Conservation (phyloP, 2,888 invertebrate species). For the Napeogenes inachia region DNA sequence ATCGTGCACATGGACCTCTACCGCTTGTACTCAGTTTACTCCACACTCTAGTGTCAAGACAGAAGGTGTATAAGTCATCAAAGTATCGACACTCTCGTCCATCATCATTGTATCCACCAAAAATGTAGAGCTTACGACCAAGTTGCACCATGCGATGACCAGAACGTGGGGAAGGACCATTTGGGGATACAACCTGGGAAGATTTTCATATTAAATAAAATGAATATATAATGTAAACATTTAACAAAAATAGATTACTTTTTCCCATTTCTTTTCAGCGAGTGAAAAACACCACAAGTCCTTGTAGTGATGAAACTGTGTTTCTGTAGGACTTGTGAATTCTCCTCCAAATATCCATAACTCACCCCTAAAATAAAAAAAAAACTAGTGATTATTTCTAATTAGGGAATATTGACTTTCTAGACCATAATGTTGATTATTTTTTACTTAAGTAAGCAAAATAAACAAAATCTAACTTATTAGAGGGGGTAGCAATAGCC, state of each 20-base stretch:
- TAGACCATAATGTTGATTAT: not conserved
- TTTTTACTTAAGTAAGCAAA: slow-evolving; percentile 34
- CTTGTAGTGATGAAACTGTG: slow-evolving; percentile 94
- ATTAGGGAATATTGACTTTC: not conserved
- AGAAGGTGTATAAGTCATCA: slow-evolving; percentile 90
- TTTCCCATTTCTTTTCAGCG: slow-evolving; percentile 88
- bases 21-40: slow-evolving; percentile 81
- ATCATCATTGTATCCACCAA: slow-evolving; percentile 96
- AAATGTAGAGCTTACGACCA: slow-evolving; percentile 88
- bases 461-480: slow-evolving; percentile 60
- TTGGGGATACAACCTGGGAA: slow-evolving; percentile 53
- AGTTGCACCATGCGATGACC: slow-evolving; percentile 92
- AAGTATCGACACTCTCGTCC: slow-evolving; percentile 90
- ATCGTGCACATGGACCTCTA: slow-evolving; percentile 84
- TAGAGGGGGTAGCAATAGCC: slow-evolving; percentile 84
- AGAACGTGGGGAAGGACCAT: slow-evolving; percentile 85
- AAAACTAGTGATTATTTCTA: not conserved
- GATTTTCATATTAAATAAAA: not conserved
- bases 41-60: slow-evolving; percentile 89
- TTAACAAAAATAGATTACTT: slow-evolving; percentile 63
- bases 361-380: slow-evolving; percentile 55
- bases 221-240: not conserved
- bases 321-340: slow-evolving; percentile 91
- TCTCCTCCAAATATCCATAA: slow-evolving; percentile 93
- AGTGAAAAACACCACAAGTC: slow-evolving; percentile 93